Conservation (phyloP, 1,140 invertebrate genomes). For the Philotrypesis tridentata region DNA sequence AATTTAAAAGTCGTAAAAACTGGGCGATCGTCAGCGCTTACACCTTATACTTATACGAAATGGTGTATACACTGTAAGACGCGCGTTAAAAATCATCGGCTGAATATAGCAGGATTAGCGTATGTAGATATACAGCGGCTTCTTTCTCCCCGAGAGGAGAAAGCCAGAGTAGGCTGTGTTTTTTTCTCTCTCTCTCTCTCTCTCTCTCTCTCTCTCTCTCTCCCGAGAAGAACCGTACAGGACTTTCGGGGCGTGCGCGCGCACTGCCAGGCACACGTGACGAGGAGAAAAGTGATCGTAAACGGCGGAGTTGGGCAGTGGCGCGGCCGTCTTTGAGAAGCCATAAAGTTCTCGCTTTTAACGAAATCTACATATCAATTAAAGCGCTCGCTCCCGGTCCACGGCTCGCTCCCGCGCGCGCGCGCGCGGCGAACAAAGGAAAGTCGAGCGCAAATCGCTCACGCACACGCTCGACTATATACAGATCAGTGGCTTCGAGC, state of each 20-base stretch:
- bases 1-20: slow-evolving; percentile 30
- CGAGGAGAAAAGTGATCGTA: slow-evolving; percentile 29
- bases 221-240: not conserved
- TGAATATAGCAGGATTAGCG: not conserved
- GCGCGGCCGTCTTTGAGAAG: not conserved
- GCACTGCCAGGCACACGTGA: too few species aligned
- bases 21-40: too few species aligned
- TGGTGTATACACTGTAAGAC: not conserved
- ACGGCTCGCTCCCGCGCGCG: too few species aligned
- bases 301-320: not conserved
- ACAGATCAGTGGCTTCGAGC: slow-evolving; percentile 41
- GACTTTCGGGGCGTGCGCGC: not conserved
- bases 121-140: not conserved
- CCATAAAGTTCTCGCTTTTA: not conserved
- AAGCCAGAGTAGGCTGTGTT: not conserved
- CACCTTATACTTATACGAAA: not conserved
- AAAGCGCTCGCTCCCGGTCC: not conserved
- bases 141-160: slow-evolving; percentile 3
- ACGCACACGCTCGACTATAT: not conserved
- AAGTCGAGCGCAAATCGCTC: not conserved
- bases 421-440: too few species aligned
- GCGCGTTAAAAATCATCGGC: not conserved
- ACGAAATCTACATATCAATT: not conserved
- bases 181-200: too few species aligned
- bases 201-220: too few species aligned